Evolutionary conservation across 1,140 invertebrate genomes (phyloP).

Genomic region (Papilio glaucus): DNA sequence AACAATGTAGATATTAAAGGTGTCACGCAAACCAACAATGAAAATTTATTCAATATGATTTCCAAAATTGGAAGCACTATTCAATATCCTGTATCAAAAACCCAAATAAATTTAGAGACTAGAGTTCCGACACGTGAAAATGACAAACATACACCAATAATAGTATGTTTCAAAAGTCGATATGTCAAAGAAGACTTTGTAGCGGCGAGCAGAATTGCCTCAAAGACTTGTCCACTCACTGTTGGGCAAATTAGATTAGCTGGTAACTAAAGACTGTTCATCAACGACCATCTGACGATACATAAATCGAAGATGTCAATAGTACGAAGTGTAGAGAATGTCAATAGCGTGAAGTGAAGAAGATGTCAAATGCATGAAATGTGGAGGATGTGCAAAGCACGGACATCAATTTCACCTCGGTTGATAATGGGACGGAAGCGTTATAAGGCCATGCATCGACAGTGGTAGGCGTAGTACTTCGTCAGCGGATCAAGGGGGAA

Average conservation of each 20-base stretch:
- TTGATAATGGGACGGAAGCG: too few relatives aligned
- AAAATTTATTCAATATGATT: conserved; percentile 39
- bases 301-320: too few relatives aligned
- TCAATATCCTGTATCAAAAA: conserved; percentile 16
- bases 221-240: conserved; percentile 1
- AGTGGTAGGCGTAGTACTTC: too few relatives aligned
- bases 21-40: conserved; percentile 17
- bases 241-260: conserved; percentile 16
- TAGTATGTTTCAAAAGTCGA: conserved; percentile 32
- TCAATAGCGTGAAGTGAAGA: too few relatives aligned
- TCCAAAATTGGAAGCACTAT: conserved; percentile 23
- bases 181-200: conserved; percentile 39
- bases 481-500: too few relatives aligned
- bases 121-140: conserved; percentile 26
- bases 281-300: too few relatives aligned
- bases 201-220: conserved; percentile 27
- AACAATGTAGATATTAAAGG: conserved; percentile 43
- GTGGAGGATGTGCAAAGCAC: too few relatives aligned
- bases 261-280: conserved; percentile 11
- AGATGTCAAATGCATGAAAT: too few relatives aligned
- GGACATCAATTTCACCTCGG: too few relatives aligned
- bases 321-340: too few relatives aligned
- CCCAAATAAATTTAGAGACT: conserved; percentile 25
- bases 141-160: conserved; percentile 30
- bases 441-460: too few relatives aligned